Conservation (phyloP, 1,140 invertebrate species). For the Acromyrmex heyeri region DNA sequence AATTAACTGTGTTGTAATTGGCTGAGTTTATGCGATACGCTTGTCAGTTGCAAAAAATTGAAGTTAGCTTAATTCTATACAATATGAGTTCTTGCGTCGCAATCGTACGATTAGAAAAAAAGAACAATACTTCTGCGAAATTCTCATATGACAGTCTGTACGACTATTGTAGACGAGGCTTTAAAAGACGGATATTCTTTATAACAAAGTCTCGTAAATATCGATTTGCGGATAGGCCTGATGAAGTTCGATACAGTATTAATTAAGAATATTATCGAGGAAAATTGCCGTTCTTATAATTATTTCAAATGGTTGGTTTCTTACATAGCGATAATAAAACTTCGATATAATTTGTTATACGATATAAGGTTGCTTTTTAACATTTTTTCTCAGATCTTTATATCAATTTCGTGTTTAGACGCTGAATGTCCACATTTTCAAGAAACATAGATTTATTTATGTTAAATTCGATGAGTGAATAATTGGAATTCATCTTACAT, state of each 20-base stretch:
- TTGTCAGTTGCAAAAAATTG: no score
- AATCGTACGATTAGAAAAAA: no score
- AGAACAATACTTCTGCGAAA: no score
- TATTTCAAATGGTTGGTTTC: slow-evolving; percentile 38
- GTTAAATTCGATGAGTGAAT: slow-evolving; percentile 26
- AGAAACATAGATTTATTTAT: not conserved
- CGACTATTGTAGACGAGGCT: no score
- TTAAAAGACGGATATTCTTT: not conserved
- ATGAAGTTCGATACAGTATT: slow-evolving; percentile 55
- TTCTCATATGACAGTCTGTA: no score
- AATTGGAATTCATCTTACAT: not conserved
- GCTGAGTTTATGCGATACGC: no score
- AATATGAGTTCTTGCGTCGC: no score
- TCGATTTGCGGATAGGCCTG: not conserved
- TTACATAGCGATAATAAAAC: slow-evolving; percentile 21
- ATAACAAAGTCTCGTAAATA: not conserved
- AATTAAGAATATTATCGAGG: slow-evolving; percentile 26
- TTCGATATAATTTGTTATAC: slow-evolving; percentile 7
- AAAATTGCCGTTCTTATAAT: slow-evolving; percentile 1
- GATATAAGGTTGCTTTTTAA: slow-evolving; percentile 2
- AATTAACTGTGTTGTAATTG: no score
- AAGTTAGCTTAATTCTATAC: no score
- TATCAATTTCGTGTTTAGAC: slow-evolving; percentile 1
- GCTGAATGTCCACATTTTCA: not conserved
- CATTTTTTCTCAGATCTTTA: not conserved